A percentile compares a stretch with the other conserved stretches of the same genome.
Conservation (phyloP, 2,888 invertebrate genomes). For the Cryptus viduatorius region DNA sequence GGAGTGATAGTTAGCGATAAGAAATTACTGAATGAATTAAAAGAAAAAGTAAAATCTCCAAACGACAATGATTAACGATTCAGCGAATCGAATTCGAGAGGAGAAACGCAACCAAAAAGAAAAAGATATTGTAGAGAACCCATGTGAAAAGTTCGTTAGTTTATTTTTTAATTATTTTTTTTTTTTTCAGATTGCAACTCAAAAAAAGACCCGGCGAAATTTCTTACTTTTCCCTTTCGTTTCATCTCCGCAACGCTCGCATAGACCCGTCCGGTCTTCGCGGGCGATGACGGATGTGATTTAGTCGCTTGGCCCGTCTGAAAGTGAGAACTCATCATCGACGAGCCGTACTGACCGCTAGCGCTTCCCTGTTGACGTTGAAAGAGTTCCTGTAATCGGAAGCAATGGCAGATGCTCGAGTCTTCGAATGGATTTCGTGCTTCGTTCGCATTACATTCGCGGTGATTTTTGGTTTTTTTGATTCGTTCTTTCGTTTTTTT, state of each 20-base stretch:
- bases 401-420: conserved; percentile 75
- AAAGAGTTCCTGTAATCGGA: conserved; percentile 90
- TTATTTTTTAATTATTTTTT: conserved; percentile 8
- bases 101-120: conserved; percentile 25
- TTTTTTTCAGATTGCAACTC: conserved; percentile 46
- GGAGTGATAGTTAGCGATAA: conserved; percentile 15
- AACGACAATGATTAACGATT: conserved; percentile 33
- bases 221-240: conserved; percentile 90
- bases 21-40: neutral
- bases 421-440: conserved; percentile 70
- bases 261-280: conserved; percentile 91
- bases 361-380: conserved; percentile 92
- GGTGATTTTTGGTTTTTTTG: conserved; percentile 10
- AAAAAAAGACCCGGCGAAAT: conserved; percentile 29
- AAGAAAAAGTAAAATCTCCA: conserved; percentile 17
- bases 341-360: conserved; percentile 85
- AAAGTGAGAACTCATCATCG: conserved; percentile 92
- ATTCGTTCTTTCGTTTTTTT: conserved; percentile 37
- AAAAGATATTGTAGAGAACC: conserved; percentile 5
- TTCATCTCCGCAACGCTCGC: conserved; percentile 99
- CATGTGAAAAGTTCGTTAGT: conserved; percentile 23
- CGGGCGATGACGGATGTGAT: conserved; percentile 90
- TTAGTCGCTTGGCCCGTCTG: conserved; percentile 87
- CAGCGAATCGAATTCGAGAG: conserved; percentile 17
- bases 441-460: conserved; percentile 63